Base-by-base conservation (phyloP, 2,888 invertebrate species). In the Adelognathus sp. region DNA sequence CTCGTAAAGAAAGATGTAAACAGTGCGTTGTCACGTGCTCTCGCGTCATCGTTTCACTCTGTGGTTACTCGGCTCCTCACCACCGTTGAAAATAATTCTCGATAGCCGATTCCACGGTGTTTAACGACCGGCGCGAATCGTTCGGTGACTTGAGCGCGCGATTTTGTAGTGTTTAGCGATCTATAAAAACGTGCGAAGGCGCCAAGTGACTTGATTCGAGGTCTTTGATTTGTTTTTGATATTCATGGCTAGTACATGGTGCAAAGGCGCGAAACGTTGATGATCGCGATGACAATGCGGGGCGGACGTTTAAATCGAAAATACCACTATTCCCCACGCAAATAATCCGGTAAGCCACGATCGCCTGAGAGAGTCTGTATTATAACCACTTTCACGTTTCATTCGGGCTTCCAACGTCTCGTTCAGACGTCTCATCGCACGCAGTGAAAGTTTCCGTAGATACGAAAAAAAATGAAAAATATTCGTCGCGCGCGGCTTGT, bases 301-400 rank as follows among this genome's bases (percentile, higher is more conserved):
- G 66, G 6, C 39, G 46, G 50, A 41, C 39, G 63, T 41, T 78
- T 39, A 39, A 58, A 73, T 31, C 24, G 24, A 14, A 44, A 56
- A 64, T 58, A 58, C 18, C 72, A n/a, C 46, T 41, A 67, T 67
- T 77, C 61, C 63, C n/a, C 69, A 58, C 41, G 64, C 50, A 24
- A 44, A 60, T 70, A 73, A 78, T 73, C 63, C 73, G 73, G 73
- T 58, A 69, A 69, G 63, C 39, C 73, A 73, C 77, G 73, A 69
- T 46, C 56, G 60, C n/a, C 14, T 41, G 63, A 73, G 21, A 52
- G 50, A 60, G 56, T 9, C n/a, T n/a, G n/a, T n/a, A n/a, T n/a
- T n/a, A n/a, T n/a, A n/a, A 70, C 24, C 69, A 70, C 78, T 78
- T 78, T 74, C 74, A 74, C 78, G 69, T 61, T 66, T 56, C 39